Evolutionary conservation across 2,797 vertebrate species (phyloP), one percentile per base, ranked within the genome.

Genomic region (Coranthus polyacanthus): DNA sequence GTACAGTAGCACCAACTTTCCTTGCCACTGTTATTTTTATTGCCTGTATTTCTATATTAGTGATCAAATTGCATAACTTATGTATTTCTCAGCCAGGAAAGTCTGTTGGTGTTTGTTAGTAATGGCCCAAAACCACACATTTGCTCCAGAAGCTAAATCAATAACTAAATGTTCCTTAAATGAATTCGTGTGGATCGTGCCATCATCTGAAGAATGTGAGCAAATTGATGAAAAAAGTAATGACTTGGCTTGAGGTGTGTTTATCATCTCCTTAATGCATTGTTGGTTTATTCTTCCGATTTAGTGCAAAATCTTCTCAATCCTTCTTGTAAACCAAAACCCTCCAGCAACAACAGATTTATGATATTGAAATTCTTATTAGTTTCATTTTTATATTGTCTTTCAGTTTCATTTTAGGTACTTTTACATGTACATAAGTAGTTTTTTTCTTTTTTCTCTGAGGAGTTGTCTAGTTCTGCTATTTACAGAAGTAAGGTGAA

Each of bases 31-130:
- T 11, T 46, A 16, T 55, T 66, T 70, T 42, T 54, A 66, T 67
- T 69, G 39, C 53, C 18, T 53, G 29, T 24, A 47, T 47, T 43
- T 66, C 36, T 44, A 52, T 55, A 5, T 67, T 26, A 69, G 51
- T 3, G 22, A 62, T 60, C 2, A n/a, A 50, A 72, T 51, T 58
- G 26, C 21, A 20, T 20, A 49, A 37, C 16, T 9, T 43, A 12
- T n/a, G 34, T 43, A 72, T 52, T 72, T 71, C 52, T 47, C 62
- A 36, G n/a, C 7, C 9, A 16, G 8, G 16, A 6, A 21, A 21
- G 26, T 20, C 7, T 3, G 11, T 53, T 24, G 36, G 12, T 47
- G 15, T 61, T 70, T 69, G 29, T 55, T 41, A 44, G 32, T 12
- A 20, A 16, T 29, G 18, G 46, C 21, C 21, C 45, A 32, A 32